These are phyloP conservation scores for Hedychridium roseum DNA, from an alignment of 2,888 invertebrate species.

Conservation along the genomic window DNA sequence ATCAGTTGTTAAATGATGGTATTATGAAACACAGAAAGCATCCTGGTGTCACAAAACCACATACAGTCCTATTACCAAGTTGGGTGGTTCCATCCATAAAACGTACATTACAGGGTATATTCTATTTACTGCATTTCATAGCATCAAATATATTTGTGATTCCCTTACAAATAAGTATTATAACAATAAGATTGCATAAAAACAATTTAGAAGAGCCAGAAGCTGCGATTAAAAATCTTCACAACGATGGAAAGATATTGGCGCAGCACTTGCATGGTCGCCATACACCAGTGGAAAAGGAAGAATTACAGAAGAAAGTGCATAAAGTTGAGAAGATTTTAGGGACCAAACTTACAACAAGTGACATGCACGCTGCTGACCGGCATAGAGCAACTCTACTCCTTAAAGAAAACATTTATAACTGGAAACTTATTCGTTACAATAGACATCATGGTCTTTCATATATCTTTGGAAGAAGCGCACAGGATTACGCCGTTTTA, in stretches of 20 bases:
- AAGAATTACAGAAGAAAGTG: constrained; percentile 65
- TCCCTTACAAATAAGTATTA: too few relatives aligned
- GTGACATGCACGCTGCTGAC: background rate
- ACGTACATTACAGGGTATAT: too few relatives aligned
- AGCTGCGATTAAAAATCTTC: too few relatives aligned
- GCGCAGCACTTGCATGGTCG: constrained; percentile 71
- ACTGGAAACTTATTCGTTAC: constrained; percentile 80
- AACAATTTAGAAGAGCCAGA: too few relatives aligned
- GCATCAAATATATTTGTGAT: too few relatives aligned
- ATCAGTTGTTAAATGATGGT: constrained; percentile 66
- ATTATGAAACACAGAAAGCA: constrained; percentile 74
- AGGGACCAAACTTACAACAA: constrained; percentile 47
- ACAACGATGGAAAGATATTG: constrained; percentile 67
- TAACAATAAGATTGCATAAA: too few relatives aligned
- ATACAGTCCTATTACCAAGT: constrained; percentile 68
- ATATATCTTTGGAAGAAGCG: constrained; percentile 76
- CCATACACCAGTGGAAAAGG: constrained; percentile 72
- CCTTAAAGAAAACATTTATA: constrained; percentile 71
- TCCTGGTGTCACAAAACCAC: constrained; percentile 73
- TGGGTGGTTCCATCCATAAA: too few relatives aligned
- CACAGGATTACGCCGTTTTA: constrained; percentile 80
- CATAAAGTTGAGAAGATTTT: constrained; percentile 64
- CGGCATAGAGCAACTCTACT: background rate
- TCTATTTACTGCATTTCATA: too few relatives aligned
- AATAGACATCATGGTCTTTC: constrained; percentile 71